Conservation (phyloP, 2,113 vertebrate species). For the Halichoeres trimaculatus region DNA sequence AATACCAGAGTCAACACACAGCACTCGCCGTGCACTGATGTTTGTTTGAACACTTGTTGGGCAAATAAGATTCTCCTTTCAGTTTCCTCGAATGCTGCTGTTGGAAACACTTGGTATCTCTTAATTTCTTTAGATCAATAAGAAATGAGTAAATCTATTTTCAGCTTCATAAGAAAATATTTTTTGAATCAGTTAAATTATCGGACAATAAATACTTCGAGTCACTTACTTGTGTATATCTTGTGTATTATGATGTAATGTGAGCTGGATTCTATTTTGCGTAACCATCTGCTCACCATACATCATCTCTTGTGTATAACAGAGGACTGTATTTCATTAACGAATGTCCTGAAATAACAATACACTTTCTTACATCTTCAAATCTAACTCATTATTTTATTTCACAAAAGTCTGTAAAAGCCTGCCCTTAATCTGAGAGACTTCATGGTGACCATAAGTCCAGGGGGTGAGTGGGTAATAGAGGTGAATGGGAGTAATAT, state of each 20-base stretch:
- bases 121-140: too few relatives aligned
- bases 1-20: slow-evolving; percentile 63
- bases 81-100: slow-evolving; percentile 19
- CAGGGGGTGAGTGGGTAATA: slow-evolving; percentile 16
- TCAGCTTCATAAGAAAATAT: too few relatives aligned
- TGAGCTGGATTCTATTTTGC: too few relatives aligned
- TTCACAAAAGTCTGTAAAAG: not conserved
- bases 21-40: slow-evolving; percentile 37
- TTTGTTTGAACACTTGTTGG: slow-evolving; percentile 63
- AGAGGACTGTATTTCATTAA: not conserved
- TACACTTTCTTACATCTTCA: too few relatives aligned
- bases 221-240: too few relatives aligned
- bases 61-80: slow-evolving; percentile 35
- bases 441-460: not conserved
- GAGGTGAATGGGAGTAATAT: slow-evolving; percentile 29
- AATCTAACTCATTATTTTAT: too few relatives aligned
- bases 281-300: too few relatives aligned
- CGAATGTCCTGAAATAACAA: not conserved
- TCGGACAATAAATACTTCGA: too few relatives aligned
- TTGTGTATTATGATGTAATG: too few relatives aligned
- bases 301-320: too few relatives aligned
- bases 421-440: not conserved
- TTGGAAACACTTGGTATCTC: not conserved
- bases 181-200: too few relatives aligned
- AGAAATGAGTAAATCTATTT: too few relatives aligned